phyloP scores from a whole-genome alignment of 2,888 invertebrate genomes.

The Rhagium mordax region DNA sequence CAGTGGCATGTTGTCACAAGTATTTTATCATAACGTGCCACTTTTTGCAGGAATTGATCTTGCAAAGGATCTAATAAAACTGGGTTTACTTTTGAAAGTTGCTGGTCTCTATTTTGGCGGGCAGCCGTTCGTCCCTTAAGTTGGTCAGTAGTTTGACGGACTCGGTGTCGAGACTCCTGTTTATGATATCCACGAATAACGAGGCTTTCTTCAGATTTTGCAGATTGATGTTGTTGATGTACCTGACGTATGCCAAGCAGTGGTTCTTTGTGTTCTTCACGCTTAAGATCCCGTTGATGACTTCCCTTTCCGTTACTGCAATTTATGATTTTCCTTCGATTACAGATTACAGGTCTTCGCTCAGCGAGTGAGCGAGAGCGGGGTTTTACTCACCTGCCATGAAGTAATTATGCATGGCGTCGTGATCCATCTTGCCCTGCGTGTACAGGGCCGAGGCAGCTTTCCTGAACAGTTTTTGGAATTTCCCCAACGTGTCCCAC shows the following conservation, averaged over 20 bases:
- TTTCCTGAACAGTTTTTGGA: conserved; percentile 95
- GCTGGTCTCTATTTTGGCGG: conserved; percentile 89
- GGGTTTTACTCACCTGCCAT: conserved; percentile 97
- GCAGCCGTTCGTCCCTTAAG: conserved; percentile 90
- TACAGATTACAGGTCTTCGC: no score
- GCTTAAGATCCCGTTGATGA: conserved; percentile 94
- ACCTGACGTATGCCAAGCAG: conserved; percentile 93
- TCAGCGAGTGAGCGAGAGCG: background rate
- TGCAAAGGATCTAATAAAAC: no score
- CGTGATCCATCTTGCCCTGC: conserved; percentile 89
- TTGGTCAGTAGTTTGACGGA: conserved; percentile 91
- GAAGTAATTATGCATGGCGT: conserved; percentile 97
- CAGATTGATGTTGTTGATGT: conserved; percentile 97
- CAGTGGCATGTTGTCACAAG: no score
- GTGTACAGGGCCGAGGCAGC: conserved; percentile 90
- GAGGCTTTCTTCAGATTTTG: conserved; percentile 95
- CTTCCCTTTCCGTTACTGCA: conserved; percentile 96
- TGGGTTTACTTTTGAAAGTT: conserved; percentile 91
- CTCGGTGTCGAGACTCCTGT: conserved; percentile 93
- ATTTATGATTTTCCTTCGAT: conserved; percentile 45
- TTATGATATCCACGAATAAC: conserved; percentile 95
- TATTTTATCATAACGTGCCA: no score
- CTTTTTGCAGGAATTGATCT: no score
- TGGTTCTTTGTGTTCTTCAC: conserved; percentile 97
- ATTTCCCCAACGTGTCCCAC: conserved; percentile 97